Base-by-base conservation (phyloP, 2,888 invertebrate genomes). In the Metalampra italica region DNA sequence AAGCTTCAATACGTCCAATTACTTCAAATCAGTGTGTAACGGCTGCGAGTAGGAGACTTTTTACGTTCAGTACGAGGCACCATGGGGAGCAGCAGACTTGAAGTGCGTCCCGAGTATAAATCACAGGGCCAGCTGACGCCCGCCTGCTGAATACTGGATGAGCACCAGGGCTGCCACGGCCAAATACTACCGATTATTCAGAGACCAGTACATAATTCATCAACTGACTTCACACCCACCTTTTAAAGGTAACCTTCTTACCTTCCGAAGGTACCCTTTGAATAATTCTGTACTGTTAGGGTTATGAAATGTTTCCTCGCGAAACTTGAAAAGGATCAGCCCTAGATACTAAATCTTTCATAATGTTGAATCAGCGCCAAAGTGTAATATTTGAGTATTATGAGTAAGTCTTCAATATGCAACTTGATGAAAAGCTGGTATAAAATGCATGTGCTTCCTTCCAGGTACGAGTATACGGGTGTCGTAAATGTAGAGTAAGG, bases 61-160 rank as follows among this genome's bases (percentile, higher is more conserved):
- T 29, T n/a, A 40, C 34, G 22, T 15, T n/a, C 9, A 38, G 38
- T 11, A 38, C 9, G 22, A 37, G 37, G 45, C 38, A 36, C 36
- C 29, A 44, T 9, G 29, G 42, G 36, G 29, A 29, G 45, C 12
- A 29, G 45, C 22, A 66, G 64, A 68, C 68, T 74, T 69, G 57
- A 64, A 66, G 62, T 60, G 66, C 75, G 75, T 74, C 62, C 65
- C 64, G 64, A 68, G 71, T 66, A 82, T 83, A 83, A 82, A 83
- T 82, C 82, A 82, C 71, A 52, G 65, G 52, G 64, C 71, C 76
- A 82, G 80, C 73, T 77, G 80, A 76, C 79, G 82, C 72, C 63
- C 63, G 66, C 71, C 75, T 68, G 62, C 73, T 72, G 82, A 84
- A 83, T 85, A 76, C 71, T 76, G 74, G 69, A 81, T 80, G 74